A percentile compares a stretch with the other conserved stretches of the same genome.
phyloP scores from a whole-genome alignment of 1,140 invertebrate genomes.

The Teleogryllus occipitalis region DNA sequence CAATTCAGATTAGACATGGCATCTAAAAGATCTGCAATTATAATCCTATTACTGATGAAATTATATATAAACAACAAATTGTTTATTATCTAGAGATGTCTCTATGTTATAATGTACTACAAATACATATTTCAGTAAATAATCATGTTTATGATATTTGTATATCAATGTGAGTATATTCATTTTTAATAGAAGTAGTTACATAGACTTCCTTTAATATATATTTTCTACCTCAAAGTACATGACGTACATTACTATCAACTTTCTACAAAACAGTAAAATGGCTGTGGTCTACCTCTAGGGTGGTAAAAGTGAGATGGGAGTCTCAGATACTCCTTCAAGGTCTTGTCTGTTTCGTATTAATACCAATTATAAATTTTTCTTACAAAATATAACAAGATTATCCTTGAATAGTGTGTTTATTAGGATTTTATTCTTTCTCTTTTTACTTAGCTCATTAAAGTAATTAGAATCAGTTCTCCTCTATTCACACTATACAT shows the following conservation, averaged over 20 bases:
- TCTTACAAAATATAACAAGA: neutral
- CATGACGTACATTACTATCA: neutral
- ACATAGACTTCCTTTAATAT: neutral
- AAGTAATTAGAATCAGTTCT: no score
- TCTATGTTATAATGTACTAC: neutral
- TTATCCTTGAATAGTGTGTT: neutral
- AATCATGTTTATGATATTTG: neutral
- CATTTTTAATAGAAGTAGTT: neutral
- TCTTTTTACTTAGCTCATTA: no score
- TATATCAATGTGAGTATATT: neutral
- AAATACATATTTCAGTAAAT: neutral
- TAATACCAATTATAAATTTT: neutral
- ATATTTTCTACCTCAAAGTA: slow-evolving; percentile 5
- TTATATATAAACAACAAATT: neutral
- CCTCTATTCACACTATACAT: no score
- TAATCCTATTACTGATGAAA: neutral
- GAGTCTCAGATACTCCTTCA: neutral
- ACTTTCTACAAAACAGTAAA: neutral
- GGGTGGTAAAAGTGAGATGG: neutral
- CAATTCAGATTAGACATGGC: no score
- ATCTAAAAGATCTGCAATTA: neutral
- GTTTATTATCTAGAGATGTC: neutral
- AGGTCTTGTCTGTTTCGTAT: neutral
- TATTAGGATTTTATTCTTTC: no score
- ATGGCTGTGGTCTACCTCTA: neutral